Percentiles rank a stretch among this genome's conserved stretches.
Conservation (phyloP, 2,113 vertebrate species). For the Pitta sordida region DNA sequence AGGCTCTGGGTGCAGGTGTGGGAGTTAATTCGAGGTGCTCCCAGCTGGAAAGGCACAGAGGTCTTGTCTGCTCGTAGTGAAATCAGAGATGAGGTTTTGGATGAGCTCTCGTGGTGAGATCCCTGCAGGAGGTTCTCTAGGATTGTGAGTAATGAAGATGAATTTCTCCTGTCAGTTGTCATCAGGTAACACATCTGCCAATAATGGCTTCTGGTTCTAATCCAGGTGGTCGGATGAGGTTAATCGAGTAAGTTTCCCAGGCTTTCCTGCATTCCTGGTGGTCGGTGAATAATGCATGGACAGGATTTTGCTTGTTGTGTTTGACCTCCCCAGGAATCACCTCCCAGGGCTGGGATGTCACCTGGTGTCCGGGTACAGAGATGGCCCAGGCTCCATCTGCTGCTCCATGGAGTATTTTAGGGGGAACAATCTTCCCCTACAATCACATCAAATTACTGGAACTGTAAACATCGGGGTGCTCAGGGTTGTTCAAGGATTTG, state of each 20-base stretch:
- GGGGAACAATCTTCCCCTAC: neutral
- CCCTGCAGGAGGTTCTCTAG: neutral
- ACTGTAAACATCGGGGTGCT: fast-evolving
- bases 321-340: neutral
- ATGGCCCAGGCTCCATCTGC: neutral
- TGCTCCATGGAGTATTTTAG: neutral
- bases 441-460: neutral
- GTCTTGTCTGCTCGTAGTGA: neutral
- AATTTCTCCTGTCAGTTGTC: neutral
- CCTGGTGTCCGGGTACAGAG: neutral
- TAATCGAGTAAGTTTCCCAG: neutral
- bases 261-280: neutral
- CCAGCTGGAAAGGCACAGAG: neutral
- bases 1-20: neutral
- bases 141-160: neutral
- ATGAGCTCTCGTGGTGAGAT: neutral
- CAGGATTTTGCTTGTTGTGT: neutral
- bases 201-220: neutral
- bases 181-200: neutral
- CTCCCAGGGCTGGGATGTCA: neutral
- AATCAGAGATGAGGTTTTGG: neutral
- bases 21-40: neutral
- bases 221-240: neutral
- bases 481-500: fast-evolving
- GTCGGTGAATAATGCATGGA: neutral